These are phyloP conservation scores for Patiria pectinifera DNA, from an alignment of 53 echinoderm and acorn worm genomes.

Conservation along the genomic window DNA sequence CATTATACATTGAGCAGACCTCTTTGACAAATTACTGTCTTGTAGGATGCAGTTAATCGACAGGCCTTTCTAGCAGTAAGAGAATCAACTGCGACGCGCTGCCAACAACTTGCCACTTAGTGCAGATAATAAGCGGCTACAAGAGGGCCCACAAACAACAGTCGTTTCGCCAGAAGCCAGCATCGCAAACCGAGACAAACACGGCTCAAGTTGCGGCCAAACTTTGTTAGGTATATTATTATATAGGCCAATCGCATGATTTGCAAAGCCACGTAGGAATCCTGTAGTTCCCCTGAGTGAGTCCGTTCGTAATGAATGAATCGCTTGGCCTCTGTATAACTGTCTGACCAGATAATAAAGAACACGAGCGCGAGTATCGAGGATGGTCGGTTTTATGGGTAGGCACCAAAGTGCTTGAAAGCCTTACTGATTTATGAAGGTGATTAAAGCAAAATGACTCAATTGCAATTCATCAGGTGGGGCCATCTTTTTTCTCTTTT, in stretches of 20 bases:
- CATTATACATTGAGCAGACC: not conserved
- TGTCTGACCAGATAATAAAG: slow-evolving; percentile 29
- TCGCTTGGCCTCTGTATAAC: not conserved
- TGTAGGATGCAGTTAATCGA: not conserved
- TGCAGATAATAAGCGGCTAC: not conserved
- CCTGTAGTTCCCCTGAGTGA: not conserved
- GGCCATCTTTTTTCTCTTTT: not conserved
- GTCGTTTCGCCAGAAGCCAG: not conserved
- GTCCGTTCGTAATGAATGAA: not conserved
- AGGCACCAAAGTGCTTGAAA: slow-evolving; percentile 27
- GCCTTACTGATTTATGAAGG: slow-evolving; percentile 26
- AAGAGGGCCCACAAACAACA: not conserved
- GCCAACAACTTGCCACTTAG: slow-evolving; percentile 1
- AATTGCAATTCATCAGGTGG: slow-evolving; percentile 1
- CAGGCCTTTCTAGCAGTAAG: not conserved
- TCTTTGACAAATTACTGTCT: not conserved
- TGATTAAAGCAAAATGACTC: slow-evolving; percentile 31
- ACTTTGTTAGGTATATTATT: not conserved
- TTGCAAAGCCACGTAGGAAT: not conserved
- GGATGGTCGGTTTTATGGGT: not conserved
- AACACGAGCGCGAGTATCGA: not conserved
- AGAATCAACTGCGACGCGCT: not conserved
- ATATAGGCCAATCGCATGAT: not conserved
- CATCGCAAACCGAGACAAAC: not conserved
- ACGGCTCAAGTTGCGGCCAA: not conserved